phyloP scores from a whole-genome alignment of 2,113 vertebrate species.

The Cyrtonyx montezumae region DNA sequence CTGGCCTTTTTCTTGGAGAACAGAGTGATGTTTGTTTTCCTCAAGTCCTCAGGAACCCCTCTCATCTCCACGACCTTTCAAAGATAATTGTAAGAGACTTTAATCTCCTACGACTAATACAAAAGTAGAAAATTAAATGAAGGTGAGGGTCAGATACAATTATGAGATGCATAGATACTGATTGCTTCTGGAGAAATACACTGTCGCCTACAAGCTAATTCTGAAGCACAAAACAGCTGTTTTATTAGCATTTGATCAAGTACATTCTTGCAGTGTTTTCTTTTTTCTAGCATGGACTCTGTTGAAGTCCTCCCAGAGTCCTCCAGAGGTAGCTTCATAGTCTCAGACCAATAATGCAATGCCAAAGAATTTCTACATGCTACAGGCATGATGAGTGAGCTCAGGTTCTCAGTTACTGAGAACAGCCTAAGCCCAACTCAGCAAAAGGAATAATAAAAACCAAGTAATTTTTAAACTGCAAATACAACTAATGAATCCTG shows the following conservation, averaged over 20 bases:
- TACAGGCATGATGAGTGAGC: fast-evolving
- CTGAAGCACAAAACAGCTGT: background rate
- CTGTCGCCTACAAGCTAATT: background rate
- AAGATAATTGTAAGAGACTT: slow-evolving; percentile 25
- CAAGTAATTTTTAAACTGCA: background rate
- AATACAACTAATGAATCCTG: slow-evolving; percentile 16
- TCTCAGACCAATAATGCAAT: background rate
- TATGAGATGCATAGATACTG: background rate
- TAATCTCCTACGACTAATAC: background rate
- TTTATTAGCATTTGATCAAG: background rate
- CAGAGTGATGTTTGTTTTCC: background rate
- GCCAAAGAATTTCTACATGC: background rate
- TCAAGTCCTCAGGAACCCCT: background rate
- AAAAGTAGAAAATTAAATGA: background rate
- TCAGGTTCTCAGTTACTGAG: background rate
- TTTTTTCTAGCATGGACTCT: background rate
- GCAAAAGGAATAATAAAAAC: background rate
- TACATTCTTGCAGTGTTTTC: background rate
- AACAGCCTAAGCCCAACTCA: background rate
- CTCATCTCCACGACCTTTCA: background rate
- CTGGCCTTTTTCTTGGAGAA: background rate
- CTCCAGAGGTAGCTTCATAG: background rate
- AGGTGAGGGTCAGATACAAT: background rate
- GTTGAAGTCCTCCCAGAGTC: background rate
- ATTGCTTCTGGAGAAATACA: background rate